These are phyloP conservation scores for Brachyistius frenatus DNA, from an alignment of 2,113 vertebrate species.

Conservation along the genomic window DNA sequence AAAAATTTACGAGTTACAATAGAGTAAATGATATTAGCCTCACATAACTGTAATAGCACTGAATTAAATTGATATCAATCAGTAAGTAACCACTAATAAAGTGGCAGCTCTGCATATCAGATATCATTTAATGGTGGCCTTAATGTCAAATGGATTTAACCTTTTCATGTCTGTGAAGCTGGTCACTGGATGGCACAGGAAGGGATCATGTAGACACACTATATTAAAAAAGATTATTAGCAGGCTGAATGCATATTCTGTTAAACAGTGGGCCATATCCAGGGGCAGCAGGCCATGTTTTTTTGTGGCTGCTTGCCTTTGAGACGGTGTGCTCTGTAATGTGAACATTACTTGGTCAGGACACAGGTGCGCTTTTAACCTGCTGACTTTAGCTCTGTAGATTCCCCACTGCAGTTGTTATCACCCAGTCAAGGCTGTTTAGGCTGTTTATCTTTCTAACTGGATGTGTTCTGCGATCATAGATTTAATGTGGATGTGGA, in stretches of 20 bases:
- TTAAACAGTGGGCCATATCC: conserved; percentile 20
- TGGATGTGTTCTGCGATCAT: conserved; percentile 44
- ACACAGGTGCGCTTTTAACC: conserved; percentile 31
- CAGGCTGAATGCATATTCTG: conserved; percentile 28
- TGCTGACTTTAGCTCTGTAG: conserved; percentile 10
- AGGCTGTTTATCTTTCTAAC: not conserved
- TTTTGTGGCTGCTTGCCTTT: conserved; percentile 9
- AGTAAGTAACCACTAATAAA: not conserved
- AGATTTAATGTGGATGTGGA: conserved; percentile 21
- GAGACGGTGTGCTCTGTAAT: conserved; percentile 34
- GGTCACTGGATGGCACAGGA: not conserved
- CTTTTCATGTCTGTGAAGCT: conserved; percentile 3
- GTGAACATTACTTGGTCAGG: conserved; percentile 47
- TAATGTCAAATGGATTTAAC: not conserved
- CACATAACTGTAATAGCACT: not conserved
- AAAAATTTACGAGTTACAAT: not conserved
- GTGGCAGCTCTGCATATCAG: not conserved
- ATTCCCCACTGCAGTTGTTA: conserved; percentile 28
- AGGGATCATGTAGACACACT: conserved; percentile 2
- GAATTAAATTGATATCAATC: not conserved
- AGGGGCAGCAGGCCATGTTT: conserved; percentile 32
- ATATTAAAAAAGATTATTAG: conserved; percentile 27
- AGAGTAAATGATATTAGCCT: not conserved
- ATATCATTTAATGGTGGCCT: not conserved
- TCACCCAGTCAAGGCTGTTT: conserved; percentile 17